Evolutionary conservation across 2,113 vertebrate genomes (phyloP).

Genomic region (Naja naja): DNA sequence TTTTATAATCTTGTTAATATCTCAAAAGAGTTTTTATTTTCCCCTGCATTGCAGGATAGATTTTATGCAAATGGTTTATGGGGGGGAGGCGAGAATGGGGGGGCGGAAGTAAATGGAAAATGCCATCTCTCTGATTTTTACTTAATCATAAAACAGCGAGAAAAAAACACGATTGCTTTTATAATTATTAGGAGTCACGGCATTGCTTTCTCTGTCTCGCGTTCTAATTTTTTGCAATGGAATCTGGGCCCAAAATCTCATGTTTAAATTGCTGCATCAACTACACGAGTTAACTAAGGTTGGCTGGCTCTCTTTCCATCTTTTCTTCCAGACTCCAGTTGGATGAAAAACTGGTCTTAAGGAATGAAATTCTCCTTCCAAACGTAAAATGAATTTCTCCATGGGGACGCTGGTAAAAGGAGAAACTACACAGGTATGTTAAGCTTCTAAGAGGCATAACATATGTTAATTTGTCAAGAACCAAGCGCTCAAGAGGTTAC

Average conservation of each 20-base stretch:
- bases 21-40: slow-evolving; percentile 17
- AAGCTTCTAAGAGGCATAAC: not conserved
- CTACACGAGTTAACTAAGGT: not conserved
- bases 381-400: not conserved
- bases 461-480: not conserved
- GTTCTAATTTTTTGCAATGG: not conserved
- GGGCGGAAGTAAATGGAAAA: not conserved
- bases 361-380: not conserved
- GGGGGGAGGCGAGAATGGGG: not conserved
- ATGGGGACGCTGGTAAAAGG: not conserved
- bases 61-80: slow-evolving; percentile 47
- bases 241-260: not conserved
- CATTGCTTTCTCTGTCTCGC: not conserved
- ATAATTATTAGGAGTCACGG: not conserved
- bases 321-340: not conserved
- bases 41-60: slow-evolving; percentile 50
- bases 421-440: not conserved
- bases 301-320: not conserved
- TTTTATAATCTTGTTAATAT: slow-evolving; percentile 66
- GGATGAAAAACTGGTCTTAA: not conserved
- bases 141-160: slow-evolving; percentile 37
- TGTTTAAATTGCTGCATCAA: not conserved
- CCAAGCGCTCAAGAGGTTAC: not conserved
- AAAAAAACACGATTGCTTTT: slow-evolving; percentile 37
- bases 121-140: not conserved